Base-by-base conservation (phyloP, 2,797 vertebrate species). In the Tenualosa ilisha region DNA sequence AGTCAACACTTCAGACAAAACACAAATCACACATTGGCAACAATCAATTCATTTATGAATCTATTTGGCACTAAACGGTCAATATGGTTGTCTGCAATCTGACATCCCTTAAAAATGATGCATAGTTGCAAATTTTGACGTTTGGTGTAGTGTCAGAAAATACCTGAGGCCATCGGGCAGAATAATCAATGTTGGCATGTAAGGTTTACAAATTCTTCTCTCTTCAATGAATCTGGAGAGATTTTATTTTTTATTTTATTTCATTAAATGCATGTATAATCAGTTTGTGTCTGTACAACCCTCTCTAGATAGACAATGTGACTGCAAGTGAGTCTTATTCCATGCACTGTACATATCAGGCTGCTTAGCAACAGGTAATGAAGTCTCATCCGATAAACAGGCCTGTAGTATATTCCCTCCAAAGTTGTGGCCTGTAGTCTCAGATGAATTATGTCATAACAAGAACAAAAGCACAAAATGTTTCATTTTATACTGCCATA, bases 1-100 rank as follows among this genome's bases (percentile, higher is more conserved):
- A 86, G 84, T 89, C 85, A 86, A 82, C 88, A 83, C 85, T 86
- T 84, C 65, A 59, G 83, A 59, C 54, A 82, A 56, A 88, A 82
- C 81, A 83, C 68, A 63, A n/a, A 83, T 20, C 61, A 3, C 84
- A 86, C 56, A 37, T 84, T 11, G 84, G 81, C 59, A 15, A 59
- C 82, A 8, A 63, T 85, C 87, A 84, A 82, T 85, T 86, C n/a
- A 83, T 15, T 83, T 26, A 86, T 68, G 53, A 81, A 84, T 49
- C 81, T 53, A 84, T 54, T 24, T 82, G 15, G 13, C 53, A 11
- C 65, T 85, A 83, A 37, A 81, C 59, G 81, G 26, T 17, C 31
- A 37, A 37, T 26, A 3, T 20, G 72, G 17, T n/a, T 46, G 37
- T 8, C 37, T n/a, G 5, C 72, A 51, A 20, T 3, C 15, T 54